Conservation (phyloP, 2,113 vertebrate genomes). For the Okapia johnstoni region DNA sequence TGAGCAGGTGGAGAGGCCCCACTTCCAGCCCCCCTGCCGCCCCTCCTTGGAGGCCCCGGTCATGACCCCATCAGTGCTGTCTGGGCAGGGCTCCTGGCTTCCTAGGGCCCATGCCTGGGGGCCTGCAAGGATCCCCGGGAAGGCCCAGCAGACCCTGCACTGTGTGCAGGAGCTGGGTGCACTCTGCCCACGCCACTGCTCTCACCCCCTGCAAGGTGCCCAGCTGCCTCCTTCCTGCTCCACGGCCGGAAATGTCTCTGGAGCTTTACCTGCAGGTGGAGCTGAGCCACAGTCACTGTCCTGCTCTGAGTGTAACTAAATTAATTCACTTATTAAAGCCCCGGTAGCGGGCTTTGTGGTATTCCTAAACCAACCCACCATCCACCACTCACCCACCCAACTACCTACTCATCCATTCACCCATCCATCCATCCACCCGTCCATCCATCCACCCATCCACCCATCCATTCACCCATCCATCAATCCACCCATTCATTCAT, state of each 20-base stretch:
- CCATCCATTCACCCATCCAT: too few relatives aligned
- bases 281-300: neutral
- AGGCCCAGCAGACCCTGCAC: neutral
- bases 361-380: neutral
- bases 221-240: neutral
- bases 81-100: neutral
- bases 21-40: neutral
- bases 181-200: too few relatives aligned
- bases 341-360: neutral
- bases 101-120: neutral
- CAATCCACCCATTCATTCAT: too few relatives aligned
- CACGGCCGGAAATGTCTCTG: neutral
- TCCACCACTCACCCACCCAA: neutral
- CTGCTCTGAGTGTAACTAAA: neutral
- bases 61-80: neutral
- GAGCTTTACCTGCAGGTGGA: neutral
- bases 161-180: neutral
- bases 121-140: neutral
- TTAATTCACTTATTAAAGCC: too few relatives aligned
- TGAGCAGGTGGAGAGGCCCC: neutral
- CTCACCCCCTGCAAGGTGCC: neutral
- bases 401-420: too few relatives aligned
- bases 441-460: too few relatives aligned
- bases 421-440: too few relatives aligned
- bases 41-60: neutral